These are phyloP conservation scores for Cercocebus atys DNA, from an alignment of 2,113 vertebrate genomes.

Conservation along the genomic window DNA sequence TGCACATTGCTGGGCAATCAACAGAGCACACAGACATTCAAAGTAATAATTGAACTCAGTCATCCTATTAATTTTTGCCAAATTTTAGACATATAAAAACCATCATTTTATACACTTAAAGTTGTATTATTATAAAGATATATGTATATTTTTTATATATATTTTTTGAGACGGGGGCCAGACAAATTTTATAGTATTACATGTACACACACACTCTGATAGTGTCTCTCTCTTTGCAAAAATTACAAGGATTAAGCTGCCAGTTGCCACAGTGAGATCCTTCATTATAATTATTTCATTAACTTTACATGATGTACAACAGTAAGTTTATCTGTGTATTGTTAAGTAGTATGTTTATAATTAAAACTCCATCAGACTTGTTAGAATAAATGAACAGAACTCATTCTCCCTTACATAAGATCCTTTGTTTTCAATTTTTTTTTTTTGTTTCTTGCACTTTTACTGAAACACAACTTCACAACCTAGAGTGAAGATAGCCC, in stretches of 20 bases:
- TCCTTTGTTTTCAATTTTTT: background rate
- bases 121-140: background rate
- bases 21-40: background rate
- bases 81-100: background rate
- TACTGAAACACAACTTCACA: slow-evolving; percentile 25
- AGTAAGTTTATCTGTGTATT: slow-evolving; percentile 41
- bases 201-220: too few species aligned
- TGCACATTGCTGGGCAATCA: background rate
- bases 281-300: slow-evolving; percentile 54
- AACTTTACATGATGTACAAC: slow-evolving; percentile 57
- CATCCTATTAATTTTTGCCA: background rate
- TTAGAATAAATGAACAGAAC: slow-evolving; percentile 45
- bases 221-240: background rate
- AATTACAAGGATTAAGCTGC: slow-evolving; percentile 5
- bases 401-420: slow-evolving; percentile 30
- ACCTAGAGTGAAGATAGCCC: background rate
- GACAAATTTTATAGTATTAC: background rate
- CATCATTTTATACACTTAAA: background rate
- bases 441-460: background rate
- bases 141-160: too few species aligned
- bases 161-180: background rate
- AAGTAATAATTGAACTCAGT: slow-evolving; percentile 13
- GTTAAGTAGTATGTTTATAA: slow-evolving; percentile 53
- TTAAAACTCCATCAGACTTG: slow-evolving; percentile 60
- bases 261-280: background rate